These are phyloP conservation scores for Meriones unguiculatus DNA, from an alignment of 2,113 vertebrate genomes.

Conservation along the genomic window DNA sequence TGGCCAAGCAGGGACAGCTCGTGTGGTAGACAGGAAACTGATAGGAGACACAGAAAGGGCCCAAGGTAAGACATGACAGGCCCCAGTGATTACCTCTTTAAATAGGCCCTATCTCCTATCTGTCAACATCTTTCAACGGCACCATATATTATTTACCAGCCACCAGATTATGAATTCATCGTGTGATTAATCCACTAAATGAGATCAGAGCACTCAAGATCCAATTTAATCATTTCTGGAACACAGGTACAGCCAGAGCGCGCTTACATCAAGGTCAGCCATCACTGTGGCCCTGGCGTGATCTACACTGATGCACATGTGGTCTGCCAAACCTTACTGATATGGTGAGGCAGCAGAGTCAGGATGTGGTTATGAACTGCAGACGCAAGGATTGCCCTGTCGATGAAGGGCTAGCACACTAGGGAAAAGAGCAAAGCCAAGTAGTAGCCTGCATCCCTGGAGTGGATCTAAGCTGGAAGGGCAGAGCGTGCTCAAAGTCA, in stretches of 20 bases:
- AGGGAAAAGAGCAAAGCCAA: background rate
- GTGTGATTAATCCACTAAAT: background rate
- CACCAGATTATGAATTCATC: background rate
- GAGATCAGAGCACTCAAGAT: background rate
- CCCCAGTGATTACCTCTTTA: background rate
- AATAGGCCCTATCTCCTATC: background rate
- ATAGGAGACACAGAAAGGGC: background rate
- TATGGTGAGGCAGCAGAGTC: background rate
- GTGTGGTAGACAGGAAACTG: too few species aligned
- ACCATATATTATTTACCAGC: background rate
- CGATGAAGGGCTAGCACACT: background rate
- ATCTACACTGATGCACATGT: background rate
- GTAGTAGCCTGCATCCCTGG: background rate
- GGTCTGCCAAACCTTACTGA: background rate
- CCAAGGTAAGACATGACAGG: background rate
- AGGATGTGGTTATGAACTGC: background rate
- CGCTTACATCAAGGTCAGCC: background rate
- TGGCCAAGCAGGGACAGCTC: background rate
- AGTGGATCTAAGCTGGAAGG: background rate
- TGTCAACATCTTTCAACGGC: background rate
- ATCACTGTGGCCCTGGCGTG: background rate
- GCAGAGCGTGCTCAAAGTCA: background rate
- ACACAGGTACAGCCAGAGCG: background rate
- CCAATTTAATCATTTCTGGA: background rate
- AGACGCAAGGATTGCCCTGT: background rate